phyloP scores from a whole-genome alignment of 2,797 vertebrate genomes.

The Hoplostethus mediterraneus region DNA sequence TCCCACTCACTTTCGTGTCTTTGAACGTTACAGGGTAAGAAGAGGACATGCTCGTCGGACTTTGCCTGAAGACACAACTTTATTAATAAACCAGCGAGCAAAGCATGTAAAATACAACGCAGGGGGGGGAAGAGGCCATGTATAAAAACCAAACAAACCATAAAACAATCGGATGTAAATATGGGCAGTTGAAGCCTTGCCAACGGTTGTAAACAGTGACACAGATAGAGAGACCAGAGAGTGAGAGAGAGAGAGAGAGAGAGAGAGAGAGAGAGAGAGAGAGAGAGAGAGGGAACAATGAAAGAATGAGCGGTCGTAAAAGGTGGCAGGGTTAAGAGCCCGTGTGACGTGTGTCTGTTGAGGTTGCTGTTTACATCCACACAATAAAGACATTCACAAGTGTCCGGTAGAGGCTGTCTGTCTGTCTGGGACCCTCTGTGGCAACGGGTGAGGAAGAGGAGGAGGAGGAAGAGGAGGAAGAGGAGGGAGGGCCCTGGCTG shows the following conservation, averaged over 20 bases:
- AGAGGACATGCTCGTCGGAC: conserved; percentile 14
- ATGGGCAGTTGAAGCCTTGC: conserved; percentile 40
- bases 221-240: conserved; percentile 4
- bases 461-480: conserved; percentile 1
- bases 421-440: conserved; percentile 15
- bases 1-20: too few relatives aligned
- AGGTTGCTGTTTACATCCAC: conserved; percentile 56
- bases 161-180: conserved; percentile 35
- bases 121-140: conserved; percentile 29
- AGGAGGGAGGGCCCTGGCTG: neutral
- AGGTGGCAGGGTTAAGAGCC: conserved; percentile 6
- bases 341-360: conserved; percentile 37
- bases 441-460: neutral
- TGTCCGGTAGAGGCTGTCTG: conserved; percentile 53
- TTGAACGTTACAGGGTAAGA: neutral
- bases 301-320: conserved; percentile 31
- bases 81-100: conserved; percentile 82
- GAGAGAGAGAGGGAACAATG: conserved; percentile 30
- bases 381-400: conserved; percentile 73
- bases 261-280: conserved; percentile 12
- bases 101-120: conserved; percentile 67
- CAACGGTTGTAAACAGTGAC: conserved; percentile 63
- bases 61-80: conserved; percentile 74
- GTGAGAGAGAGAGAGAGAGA: conserved; percentile 9
- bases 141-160: conserved; percentile 63